These are phyloP conservation scores for Cyprinodon variegatus DNA, from an alignment of 2,113 vertebrate genomes.

Conservation along the genomic window DNA sequence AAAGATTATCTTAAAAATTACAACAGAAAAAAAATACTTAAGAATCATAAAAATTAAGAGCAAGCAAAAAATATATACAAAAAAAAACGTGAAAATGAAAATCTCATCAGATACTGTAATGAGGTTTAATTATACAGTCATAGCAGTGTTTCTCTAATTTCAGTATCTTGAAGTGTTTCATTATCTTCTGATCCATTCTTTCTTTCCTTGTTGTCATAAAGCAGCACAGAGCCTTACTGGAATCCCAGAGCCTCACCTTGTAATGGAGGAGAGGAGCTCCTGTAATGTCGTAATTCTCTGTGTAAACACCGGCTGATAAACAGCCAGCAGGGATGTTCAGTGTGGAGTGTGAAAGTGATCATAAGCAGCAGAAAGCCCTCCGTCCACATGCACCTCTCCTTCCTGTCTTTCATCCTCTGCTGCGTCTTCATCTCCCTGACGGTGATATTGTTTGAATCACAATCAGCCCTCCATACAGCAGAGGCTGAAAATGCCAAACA, in stretches of 20 bases:
- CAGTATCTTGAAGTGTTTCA: not conserved
- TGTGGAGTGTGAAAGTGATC: slow-evolving; percentile 19
- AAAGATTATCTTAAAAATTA: no score
- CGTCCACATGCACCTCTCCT: not conserved
- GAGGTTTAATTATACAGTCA: no score
- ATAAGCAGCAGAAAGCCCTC: slow-evolving; percentile 10
- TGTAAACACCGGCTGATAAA: slow-evolving; percentile 55
- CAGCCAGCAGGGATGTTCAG: slow-evolving; percentile 39
- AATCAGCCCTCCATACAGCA: slow-evolving; percentile 12
- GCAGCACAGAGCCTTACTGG: not conserved
- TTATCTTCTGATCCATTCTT: not conserved
- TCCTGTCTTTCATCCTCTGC: slow-evolving; percentile 20
- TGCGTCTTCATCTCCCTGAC: slow-evolving; percentile 20
- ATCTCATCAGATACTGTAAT: no score
- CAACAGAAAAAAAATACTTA: no score
- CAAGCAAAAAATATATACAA: no score
- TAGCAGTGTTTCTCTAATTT: no score
- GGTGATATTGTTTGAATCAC: slow-evolving; percentile 6
- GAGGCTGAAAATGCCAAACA: slow-evolving; percentile 56
- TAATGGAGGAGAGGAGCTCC: slow-evolving; percentile 26
- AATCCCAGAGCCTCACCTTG: slow-evolving; percentile 32
- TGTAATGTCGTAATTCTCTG: slow-evolving; percentile 24
- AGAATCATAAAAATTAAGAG: no score
- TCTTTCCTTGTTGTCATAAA: not conserved
- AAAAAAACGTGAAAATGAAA: no score